Conservation (phyloP, 2,797 vertebrate genomes). For the Xenopus petersii region DNA sequence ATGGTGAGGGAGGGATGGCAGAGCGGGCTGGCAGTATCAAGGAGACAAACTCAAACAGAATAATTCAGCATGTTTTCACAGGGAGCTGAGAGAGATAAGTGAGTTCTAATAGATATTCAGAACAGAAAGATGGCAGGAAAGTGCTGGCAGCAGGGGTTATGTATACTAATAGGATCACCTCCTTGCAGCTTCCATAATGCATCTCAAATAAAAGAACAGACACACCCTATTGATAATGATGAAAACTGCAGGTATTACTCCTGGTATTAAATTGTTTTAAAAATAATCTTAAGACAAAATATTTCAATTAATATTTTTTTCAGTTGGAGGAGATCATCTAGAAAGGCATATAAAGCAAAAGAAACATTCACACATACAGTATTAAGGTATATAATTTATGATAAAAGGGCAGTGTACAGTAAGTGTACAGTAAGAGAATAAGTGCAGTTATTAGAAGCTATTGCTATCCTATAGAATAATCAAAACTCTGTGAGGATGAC, state of each 20-base stretch:
- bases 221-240: background rate
- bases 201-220: slow-evolving; percentile 3
- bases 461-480: too few species aligned
- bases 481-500: too few species aligned
- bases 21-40: slow-evolving; percentile 3
- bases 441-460: too few species aligned
- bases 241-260: background rate
- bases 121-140: slow-evolving; percentile 8
- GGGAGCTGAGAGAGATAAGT: slow-evolving; percentile 29
- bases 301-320: background rate
- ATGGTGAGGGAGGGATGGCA: background rate
- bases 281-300: background rate
- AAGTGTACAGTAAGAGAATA: too few species aligned
- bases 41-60: slow-evolving; percentile 25
- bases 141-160: slow-evolving; percentile 8
- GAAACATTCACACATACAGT: too few species aligned
- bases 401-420: too few species aligned
- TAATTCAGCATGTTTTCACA: slow-evolving; percentile 40
- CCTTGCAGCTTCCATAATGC: slow-evolving; percentile 8
- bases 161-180: slow-evolving; percentile 20
- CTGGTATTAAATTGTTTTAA: background rate
- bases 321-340: background rate
- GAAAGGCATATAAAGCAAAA: background rate
- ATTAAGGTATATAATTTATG: too few species aligned
- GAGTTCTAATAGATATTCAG: slow-evolving; percentile 34